Base-by-base conservation (phyloP, 2,113 vertebrate species). In the Salminus brasiliensis region DNA sequence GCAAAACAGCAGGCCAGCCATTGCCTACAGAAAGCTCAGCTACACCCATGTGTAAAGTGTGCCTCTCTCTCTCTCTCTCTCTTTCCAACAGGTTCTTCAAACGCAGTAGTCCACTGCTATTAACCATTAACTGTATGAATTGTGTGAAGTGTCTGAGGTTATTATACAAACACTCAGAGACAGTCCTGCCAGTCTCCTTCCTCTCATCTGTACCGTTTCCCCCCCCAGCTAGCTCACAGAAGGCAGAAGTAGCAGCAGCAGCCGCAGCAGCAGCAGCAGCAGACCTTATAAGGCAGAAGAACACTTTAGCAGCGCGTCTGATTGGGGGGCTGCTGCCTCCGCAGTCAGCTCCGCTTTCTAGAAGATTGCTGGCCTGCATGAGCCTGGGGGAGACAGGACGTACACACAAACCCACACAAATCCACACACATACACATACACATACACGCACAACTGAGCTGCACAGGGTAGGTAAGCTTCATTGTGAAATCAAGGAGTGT, bases 251-350 rank as follows among this genome's bases (percentile, higher is more conserved):
- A n/a, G n/a, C n/a, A n/a, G n/a, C n/a, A n/a, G 79, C 86, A 87
- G 75, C 81, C 41, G 13, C 81, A 80, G 76, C 87, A 79, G 85
- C 84, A 83, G 75, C 89, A 90, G 29, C 76, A 89, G 79, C 66
- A 91, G 78, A 84, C 91, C 92, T 92, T 93, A 93, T 91, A 93
- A 91, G 93, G 92, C 83, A 88, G 90, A 89, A 91, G 87, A 70
- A 79, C 79, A 86, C 68, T 84, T 85, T 77, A 75, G 83, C 59
- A 75, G 81, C 82, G 87, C 84, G 83, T 91, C 85, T 90, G 84
- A 8, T 0, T 86, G 86, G 86, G 74, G 75, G 74, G 72, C 70
- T 83, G 85, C 60, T 79, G 68, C 62, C 72, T 62, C 78, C 81
- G 84, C 74, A 74, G 66, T 81, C 53, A 70, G 67, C 82, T 66